A percentile compares a stretch with the other conserved stretches of the same genome.
phyloP scores from a whole-genome alignment of 2,888 invertebrate genomes.

The Onthophagus sagittarius region DNA sequence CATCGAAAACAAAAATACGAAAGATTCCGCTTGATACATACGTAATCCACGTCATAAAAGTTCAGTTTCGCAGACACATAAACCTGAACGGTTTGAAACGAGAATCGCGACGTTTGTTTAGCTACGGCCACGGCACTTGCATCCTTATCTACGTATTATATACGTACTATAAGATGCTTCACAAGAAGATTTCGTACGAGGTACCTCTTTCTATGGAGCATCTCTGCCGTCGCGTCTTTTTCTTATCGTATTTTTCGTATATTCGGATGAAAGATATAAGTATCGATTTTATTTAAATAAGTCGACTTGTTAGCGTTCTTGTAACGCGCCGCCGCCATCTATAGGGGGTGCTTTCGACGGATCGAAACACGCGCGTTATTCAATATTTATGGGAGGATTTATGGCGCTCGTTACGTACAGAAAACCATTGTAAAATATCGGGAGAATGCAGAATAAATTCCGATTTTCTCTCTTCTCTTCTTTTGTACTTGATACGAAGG shows the following conservation, averaged over 20 bases:
- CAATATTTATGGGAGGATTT: conserved; percentile 6
- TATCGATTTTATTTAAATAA: neutral
- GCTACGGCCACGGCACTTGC: neutral
- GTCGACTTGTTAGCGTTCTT: neutral
- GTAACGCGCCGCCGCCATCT: neutral
- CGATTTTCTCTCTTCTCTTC: conserved; percentile 3
- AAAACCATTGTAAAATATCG: conserved; percentile 10
- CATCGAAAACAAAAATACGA: neutral
- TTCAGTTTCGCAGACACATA: neutral
- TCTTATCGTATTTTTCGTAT: neutral
- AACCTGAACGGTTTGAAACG: neutral
- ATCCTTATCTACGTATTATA: neutral
- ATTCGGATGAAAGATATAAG: neutral
- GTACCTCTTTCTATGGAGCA: too few relatives aligned
- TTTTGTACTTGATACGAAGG: neutral
- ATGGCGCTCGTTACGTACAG: conserved; percentile 9
- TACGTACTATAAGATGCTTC: neutral
- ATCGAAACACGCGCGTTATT: conserved; percentile 4
- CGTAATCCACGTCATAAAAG: neutral
- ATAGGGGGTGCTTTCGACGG: neutral
- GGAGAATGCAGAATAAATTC: conserved; percentile 6
- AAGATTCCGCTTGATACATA: neutral
- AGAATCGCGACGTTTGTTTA: neutral
- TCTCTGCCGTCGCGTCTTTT: neutral
- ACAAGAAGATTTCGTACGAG: too few relatives aligned